Evolutionary conservation across 1,140 invertebrate species (phyloP), one percentile per base, ranked within the genome.

Genomic region (Hyposmocoma kahamanoa): DNA sequence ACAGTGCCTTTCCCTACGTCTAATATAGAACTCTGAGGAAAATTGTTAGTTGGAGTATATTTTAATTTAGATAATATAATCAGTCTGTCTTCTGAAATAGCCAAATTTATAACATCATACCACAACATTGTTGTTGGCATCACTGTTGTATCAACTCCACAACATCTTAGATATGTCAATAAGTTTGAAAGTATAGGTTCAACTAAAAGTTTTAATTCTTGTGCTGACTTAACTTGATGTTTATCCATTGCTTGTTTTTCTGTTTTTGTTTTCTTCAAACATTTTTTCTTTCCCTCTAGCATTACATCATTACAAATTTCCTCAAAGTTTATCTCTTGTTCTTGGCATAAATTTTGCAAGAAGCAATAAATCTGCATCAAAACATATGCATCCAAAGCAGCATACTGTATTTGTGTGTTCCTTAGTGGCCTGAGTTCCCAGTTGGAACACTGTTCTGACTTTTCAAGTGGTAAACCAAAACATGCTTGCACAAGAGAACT

Each of bases 381-480:
- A 59, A 94, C 94, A 84, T 90, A 91, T 2, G 94, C 93, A 87
- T 96, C 94, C 20, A 95, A 66, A 21, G 94, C 94, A 50, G 94
- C 95, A 89, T 97, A 97, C 52, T 83, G 71, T 21, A 95, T 89
- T 85, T 97, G 95, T 46, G 89, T 89, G 30, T 88, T 71, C 47
- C 94, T 79, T 19, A 97, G 74, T 18, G 95, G 95, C 66, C 95
- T 87, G 51, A 90, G 87, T 68, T 95, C 93, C 95, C 95, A 97
- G 84, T 96, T 93, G 0, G 94, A 96, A 86, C 95, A 94, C 61
- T 96, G 95, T 76, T 96, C 93, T 3, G 88, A 87, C 81, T 97
- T 97, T 72, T 94, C 89, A 1, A 97, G 71, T 19, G 90, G 89
- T 46, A 89, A 76, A 10, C 94, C 94, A 56, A 96, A 86, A 70